Evolutionary conservation across 2,113 vertebrate species (phyloP), one percentile per base, ranked within the genome.

Genomic region (Struthio camelus): DNA sequence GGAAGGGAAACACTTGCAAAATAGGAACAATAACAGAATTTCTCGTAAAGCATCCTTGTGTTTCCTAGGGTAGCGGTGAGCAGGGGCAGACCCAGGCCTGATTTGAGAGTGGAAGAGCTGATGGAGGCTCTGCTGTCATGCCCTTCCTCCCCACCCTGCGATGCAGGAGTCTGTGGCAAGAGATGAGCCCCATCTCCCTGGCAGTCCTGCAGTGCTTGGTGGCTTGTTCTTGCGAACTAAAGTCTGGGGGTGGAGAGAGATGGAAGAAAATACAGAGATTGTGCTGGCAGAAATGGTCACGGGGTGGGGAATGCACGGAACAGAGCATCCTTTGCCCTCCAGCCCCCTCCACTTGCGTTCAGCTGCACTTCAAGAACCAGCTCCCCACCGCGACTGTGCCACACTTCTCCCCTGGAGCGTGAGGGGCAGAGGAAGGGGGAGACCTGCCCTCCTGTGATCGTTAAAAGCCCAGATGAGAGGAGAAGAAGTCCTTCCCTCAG

Each of bases 251-350:
- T 32, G 75, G 66, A 66, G 67, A 73, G 34, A 54, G 67, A 80
- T 28, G 62, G 71, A 77, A 73, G 44, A 51, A 76, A 80, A 11
- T 5, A 25, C 38, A 2, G 58, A 73, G 1, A 3, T 78, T 84
- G 86, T 27, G 7, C 7, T 6, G 34, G 94, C 34, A 28, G 32
- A 75, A 62, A 6, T 0, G 5, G 76, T 30, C 80, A 2, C 2
- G 6, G 22, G 46, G 59, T 2, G n/a, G 67, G 86, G 81, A 62
- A n/a, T 2, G 36, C 0, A 0, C 46, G 0, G 13, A 25, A 4
- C 5, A 54, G 59, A 91, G 87, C 75, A 91, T 76, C 61, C 54
- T 40, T 46, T 62, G 62, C 72, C 80, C 77, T 92, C 65, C 87
- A 53, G 72, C 89, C 80, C 72, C 87, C 80, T 84, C 80, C 38